Conservation (phyloP, 2,797 vertebrate species). For the Menidia menidia region DNA sequence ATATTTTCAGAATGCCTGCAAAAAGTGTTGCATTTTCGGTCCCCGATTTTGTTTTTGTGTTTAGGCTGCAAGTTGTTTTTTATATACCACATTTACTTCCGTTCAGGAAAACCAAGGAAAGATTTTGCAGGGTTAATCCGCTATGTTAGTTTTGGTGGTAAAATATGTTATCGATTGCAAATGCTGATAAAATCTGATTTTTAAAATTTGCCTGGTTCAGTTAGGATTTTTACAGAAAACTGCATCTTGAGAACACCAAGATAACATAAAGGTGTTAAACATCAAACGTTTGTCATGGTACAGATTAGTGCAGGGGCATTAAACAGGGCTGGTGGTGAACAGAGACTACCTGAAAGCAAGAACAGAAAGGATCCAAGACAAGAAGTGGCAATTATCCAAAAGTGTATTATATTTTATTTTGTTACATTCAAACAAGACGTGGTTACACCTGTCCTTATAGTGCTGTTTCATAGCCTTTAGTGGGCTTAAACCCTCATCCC, state of each 20-base stretch:
- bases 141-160: neutral
- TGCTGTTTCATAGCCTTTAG: neutral
- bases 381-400: slow-evolving; percentile 6
- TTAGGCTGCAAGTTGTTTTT: neutral
- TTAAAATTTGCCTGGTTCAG: neutral
- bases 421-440: neutral
- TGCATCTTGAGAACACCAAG: neutral
- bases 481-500: neutral
- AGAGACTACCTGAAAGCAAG: slow-evolving; percentile 19
- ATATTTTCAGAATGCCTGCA: neutral
- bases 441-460: neutral
- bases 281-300: neutral
- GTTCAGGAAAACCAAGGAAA: neutral
- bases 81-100: neutral
- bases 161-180: neutral
- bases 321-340: slow-evolving; percentile 1
- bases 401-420: slow-evolving; percentile 7
- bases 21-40: neutral
- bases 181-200: neutral
- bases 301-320: slow-evolving; percentile 6
- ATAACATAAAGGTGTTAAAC: slow-evolving; percentile 1
- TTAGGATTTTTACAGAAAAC: slow-evolving; percentile 2
- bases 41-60: neutral
- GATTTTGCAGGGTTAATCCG: neutral
- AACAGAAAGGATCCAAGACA: neutral